These are phyloP conservation scores for Eupithecia pulchellata DNA, from an alignment of 2,888 invertebrate genomes.

Conservation along the genomic window DNA sequence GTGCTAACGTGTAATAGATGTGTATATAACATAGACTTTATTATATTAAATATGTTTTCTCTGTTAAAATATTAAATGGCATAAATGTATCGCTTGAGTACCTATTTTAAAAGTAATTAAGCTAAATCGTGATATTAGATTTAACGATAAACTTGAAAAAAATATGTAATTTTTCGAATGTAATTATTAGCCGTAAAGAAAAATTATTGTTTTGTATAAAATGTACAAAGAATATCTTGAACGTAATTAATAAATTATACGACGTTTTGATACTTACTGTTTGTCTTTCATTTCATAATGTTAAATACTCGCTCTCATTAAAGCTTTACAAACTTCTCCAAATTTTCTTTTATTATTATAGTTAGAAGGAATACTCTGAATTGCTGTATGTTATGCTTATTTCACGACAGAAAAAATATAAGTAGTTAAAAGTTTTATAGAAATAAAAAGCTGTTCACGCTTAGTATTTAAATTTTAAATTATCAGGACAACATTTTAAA, in stretches of 20 bases:
- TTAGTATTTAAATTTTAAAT: no score
- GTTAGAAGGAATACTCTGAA: neutral
- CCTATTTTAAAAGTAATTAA: constrained; percentile 78
- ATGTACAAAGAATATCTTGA: constrained; percentile 83
- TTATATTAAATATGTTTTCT: constrained; percentile 62
- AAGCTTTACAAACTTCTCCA: constrained; percentile 37
- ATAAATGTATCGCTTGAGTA: constrained; percentile 78
- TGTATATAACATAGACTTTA: constrained; percentile 32
- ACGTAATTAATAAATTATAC: constrained; percentile 85
- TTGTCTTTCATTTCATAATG: constrained; percentile 64
- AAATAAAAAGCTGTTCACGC: no score
- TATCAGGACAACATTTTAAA: no score
- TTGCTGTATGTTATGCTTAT: no score
- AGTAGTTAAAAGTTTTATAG: no score
- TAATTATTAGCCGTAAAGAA: constrained; percentile 83
- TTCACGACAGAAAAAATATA: no score
- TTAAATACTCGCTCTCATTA: constrained; percentile 44
- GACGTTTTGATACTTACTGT: constrained; percentile 83
- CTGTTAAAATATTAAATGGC: constrained; percentile 73
- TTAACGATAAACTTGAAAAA: constrained; percentile 82
- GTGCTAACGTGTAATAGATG: constrained; percentile 42
- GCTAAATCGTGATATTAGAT: constrained; percentile 86
- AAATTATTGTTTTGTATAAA: constrained; percentile 84
- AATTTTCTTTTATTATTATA: constrained; percentile 10
- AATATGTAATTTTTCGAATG: constrained; percentile 84